Conservation (phyloP, 2,888 invertebrate species). For the Aporophyla nigra region DNA sequence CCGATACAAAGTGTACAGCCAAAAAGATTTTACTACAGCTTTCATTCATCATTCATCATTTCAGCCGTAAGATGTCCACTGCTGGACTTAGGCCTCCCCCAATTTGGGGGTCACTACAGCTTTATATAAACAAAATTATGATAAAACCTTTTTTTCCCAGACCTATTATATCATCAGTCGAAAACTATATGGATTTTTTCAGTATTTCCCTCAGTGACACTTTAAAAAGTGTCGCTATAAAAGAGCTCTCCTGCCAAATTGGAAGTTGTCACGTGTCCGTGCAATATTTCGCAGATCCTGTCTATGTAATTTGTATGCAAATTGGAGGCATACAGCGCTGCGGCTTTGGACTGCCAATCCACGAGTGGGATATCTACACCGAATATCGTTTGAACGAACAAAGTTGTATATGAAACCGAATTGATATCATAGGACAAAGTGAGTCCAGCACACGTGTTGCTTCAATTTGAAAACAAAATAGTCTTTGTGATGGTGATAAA, state of each 20-base stretch:
- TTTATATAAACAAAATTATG: too few relatives aligned
- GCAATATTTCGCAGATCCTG: slow-evolving; percentile 28
- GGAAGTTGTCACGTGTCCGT: background rate
- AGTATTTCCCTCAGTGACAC: too few relatives aligned
- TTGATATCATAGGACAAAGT: background rate
- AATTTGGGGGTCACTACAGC: too few relatives aligned
- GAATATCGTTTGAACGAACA: slow-evolving; percentile 3
- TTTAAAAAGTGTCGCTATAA: slow-evolving; percentile 4
- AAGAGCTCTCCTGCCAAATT: slow-evolving; percentile 9
- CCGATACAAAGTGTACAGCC: too few relatives aligned
- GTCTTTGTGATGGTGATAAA: background rate
- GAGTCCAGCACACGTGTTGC: background rate
- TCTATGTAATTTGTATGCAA: slow-evolving; percentile 57
- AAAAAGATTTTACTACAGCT: too few relatives aligned
- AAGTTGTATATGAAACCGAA: background rate
- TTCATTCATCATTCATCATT: too few relatives aligned
- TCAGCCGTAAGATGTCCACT: too few relatives aligned
- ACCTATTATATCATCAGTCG: too few relatives aligned
- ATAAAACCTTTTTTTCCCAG: too few relatives aligned
- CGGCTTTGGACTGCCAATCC: slow-evolving; percentile 22
- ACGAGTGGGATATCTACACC: background rate
- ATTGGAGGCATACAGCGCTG: slow-evolving; percentile 20
- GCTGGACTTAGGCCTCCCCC: too few relatives aligned
- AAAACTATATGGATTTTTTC: too few relatives aligned
- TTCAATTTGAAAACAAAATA: slow-evolving; percentile 1